Base-by-base conservation (phyloP, 1,140 invertebrate genomes). In the Homalodisca vitripennis region DNA sequence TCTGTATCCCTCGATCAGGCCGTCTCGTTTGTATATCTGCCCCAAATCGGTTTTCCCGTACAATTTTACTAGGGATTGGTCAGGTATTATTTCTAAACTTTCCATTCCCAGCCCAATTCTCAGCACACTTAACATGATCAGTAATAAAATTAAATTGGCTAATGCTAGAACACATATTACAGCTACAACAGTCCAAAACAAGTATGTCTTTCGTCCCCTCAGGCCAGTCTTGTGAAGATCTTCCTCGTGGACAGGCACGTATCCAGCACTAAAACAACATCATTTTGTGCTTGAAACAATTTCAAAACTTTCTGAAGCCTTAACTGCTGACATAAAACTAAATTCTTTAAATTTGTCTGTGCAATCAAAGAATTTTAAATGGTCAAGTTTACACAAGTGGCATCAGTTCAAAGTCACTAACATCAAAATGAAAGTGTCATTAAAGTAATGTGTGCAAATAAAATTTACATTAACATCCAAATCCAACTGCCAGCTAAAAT, bases 51-150 rank as follows among this genome's bases (percentile, higher is more conserved):
- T 87, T 34, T 85, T 82, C 1, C 92, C 92, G 70, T 89, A 90
- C 77, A 97, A 92, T 78, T 95, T 94, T 0, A 94, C 82, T 0
- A 91, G 79, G 72, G 87, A 85, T 67, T 88, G 85, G 60, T 90
- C 87, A 0, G 91, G 88, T 32, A 94, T 85, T 67, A 95, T 83
- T 79, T 97, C 93, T 74, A 97, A 85, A 68, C 89, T 90, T 77
- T 94, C 88, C 85, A 97, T 91, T 47, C 92, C 87, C 75, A 87
- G 85, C 0, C 90, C 89, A 66, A 93, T 80, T 63, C 87, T 77
- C 57, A 93, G 79, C 6, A 93, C 89, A 12, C 86, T 87, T 48
- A 92, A 81, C 53, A 91, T 88, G 1, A 86, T 86, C 47, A 90
- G 82, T 0, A 89, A 92, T 20, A 93, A 80, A 24, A 90, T 78